Conservation (phyloP, 1,140 invertebrate species). For the Vanessa atalanta region DNA sequence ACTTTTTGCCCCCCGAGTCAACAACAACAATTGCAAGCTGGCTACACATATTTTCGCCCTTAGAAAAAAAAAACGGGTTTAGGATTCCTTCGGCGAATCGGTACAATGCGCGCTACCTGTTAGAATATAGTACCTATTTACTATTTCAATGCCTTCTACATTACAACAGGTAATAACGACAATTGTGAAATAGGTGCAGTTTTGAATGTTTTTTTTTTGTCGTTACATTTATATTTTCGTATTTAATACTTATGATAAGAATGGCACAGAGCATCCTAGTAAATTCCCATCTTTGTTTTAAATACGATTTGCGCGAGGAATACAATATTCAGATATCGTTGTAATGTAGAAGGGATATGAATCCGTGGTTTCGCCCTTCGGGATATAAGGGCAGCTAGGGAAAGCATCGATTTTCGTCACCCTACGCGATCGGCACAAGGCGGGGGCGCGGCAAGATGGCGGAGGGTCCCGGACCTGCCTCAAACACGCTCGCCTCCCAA, state of each 20-base stretch:
- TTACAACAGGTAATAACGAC: not conserved
- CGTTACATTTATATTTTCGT: not conserved
- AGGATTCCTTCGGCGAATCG: constrained; percentile 26
- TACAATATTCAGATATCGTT: constrained; percentile 1
- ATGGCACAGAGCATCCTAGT: not conserved
- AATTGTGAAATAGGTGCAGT: not conserved
- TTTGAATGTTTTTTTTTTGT: not conserved
- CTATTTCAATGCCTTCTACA: not conserved
- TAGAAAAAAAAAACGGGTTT: not conserved
- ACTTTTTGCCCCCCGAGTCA: not conserved
- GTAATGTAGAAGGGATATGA: constrained; percentile 43
- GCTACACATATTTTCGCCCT: not conserved
- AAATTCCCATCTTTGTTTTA: not conserved
- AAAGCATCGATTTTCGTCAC: constrained; percentile 76
- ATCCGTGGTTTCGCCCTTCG: constrained; percentile 60
- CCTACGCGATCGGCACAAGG: constrained; percentile 51
- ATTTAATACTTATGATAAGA: not conserved
- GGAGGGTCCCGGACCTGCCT: constrained; percentile 71
- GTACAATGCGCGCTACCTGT: constrained; percentile 20
- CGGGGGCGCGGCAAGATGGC: constrained; percentile 71
- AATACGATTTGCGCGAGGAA: not conserved
- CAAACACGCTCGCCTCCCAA: constrained; percentile 66
- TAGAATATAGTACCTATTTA: not conserved
- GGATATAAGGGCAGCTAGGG: constrained; percentile 62
- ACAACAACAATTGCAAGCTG: not conserved